These are phyloP conservation scores for Plebejus anna DNA, from an alignment of 2,888 invertebrate species.

Conservation along the genomic window DNA sequence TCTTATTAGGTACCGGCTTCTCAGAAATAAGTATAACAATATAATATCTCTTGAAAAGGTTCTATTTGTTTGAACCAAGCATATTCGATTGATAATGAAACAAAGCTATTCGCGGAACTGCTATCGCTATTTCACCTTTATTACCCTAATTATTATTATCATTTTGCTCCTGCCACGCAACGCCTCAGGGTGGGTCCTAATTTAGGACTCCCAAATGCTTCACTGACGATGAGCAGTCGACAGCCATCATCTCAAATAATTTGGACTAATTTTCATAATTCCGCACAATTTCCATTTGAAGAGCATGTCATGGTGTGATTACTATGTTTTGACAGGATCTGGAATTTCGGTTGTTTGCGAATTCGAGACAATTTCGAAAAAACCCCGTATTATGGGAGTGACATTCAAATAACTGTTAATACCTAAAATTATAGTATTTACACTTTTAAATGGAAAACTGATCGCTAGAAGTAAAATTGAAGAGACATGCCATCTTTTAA, in stretches of 20 bases:
- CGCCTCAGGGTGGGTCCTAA: slow-evolving; percentile 50
- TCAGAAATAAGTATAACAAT: background rate
- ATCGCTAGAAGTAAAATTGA: background rate
- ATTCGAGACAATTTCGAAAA: slow-evolving; percentile 19
- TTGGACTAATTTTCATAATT: slow-evolving; percentile 75
- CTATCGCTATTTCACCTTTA: slow-evolving; percentile 45
- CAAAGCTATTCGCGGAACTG: background rate
- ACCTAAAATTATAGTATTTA: background rate
- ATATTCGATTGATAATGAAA: background rate
- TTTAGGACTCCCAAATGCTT: slow-evolving; percentile 43
- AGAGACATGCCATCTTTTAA: no score
- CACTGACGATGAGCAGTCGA: slow-evolving; percentile 58
- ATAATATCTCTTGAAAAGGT: background rate
- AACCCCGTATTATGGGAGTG: background rate
- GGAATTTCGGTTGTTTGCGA: slow-evolving; percentile 20
- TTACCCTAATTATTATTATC: slow-evolving; percentile 67
- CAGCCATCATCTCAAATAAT: slow-evolving; percentile 68
- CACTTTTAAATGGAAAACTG: background rate
- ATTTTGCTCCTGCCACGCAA: slow-evolving; percentile 69
- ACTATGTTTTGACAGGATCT: slow-evolving; percentile 8
- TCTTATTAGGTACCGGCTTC: background rate
- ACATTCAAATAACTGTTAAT: background rate
- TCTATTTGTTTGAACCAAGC: background rate
- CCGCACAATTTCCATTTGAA: slow-evolving; percentile 64
- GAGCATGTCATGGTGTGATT: slow-evolving; percentile 60